Evolutionary conservation across 2,113 vertebrate genomes (phyloP).

Genomic region (Argyrosomus japonicus): DNA sequence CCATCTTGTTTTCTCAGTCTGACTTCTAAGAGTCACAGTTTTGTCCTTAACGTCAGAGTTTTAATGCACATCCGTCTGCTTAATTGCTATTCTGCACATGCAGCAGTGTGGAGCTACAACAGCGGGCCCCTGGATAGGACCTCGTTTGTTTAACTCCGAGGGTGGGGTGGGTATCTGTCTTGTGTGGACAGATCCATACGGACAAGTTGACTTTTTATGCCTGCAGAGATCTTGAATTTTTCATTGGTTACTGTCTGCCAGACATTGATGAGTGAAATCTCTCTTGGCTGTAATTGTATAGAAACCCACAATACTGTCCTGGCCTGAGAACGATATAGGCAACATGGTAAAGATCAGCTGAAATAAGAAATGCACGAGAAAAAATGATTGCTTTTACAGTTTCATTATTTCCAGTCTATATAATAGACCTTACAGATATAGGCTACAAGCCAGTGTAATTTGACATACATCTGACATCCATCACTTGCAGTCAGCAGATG

Average conservation of each 20-base stretch:
- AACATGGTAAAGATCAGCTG: slow-evolving; percentile 42
- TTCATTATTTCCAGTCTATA: slow-evolving; percentile 51
- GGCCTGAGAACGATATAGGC: neutral
- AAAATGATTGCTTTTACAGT: slow-evolving; percentile 34
- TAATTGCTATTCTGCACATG: slow-evolving; percentile 79
- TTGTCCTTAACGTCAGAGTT: slow-evolving; percentile 31
- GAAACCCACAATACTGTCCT: slow-evolving; percentile 13
- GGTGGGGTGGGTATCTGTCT: slow-evolving; percentile 51
- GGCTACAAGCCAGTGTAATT: slow-evolving; percentile 42
- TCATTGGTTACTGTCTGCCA: slow-evolving; percentile 70
- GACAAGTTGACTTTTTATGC: slow-evolving; percentile 68
- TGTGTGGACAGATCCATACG: slow-evolving; percentile 48
- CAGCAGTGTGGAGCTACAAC: slow-evolving; percentile 49
- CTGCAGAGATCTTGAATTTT: slow-evolving; percentile 71
- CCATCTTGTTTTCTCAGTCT: slow-evolving; percentile 16
- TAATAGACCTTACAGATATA: slow-evolving; percentile 34
- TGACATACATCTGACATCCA: slow-evolving; percentile 67
- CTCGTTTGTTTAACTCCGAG: slow-evolving; percentile 71
- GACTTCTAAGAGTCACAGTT: slow-evolving; percentile 13
- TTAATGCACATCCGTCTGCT: slow-evolving; percentile 32
- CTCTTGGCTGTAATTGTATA: slow-evolving; percentile 53
- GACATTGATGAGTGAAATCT: slow-evolving; percentile 64
- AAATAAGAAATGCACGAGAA: slow-evolving; percentile 39
- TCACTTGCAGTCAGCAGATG: slow-evolving; percentile 55
- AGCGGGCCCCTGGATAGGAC: slow-evolving; percentile 60